Conservation (phyloP, 2,888 invertebrate genomes). For the Scotopteryx bipunctaria region DNA sequence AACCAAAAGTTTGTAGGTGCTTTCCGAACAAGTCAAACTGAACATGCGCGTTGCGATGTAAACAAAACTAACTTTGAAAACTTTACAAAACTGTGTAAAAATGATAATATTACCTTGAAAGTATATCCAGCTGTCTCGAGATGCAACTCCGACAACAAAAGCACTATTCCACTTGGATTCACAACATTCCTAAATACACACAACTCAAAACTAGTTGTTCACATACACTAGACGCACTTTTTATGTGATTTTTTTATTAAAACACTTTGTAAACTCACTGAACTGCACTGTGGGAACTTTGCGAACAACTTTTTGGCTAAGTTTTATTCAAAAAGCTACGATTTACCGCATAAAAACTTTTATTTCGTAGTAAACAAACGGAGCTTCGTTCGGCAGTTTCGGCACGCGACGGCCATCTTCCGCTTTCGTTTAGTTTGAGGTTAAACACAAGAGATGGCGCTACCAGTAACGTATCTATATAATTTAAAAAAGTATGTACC, state of each 20-base stretch:
- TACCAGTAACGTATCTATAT: conserved; percentile 2
- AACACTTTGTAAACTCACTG: conserved; percentile 53
- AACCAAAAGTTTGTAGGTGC: too few species aligned
- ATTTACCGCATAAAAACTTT: conserved; percentile 67
- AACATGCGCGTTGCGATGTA: conserved; percentile 77
- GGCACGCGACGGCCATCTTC: conserved; percentile 81
- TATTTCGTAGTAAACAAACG: conserved; percentile 72
- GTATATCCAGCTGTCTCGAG: conserved; percentile 52
- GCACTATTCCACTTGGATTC: conserved; percentile 74
- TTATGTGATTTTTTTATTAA: conserved; percentile 52
- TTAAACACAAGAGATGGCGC: conserved; percentile 67
- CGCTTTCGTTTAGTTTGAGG: conserved; percentile 71
- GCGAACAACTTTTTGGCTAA: conserved; percentile 51
- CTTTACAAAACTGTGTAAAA: conserved; percentile 50
- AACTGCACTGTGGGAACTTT: conserved; percentile 44
- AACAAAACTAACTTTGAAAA: conserved; percentile 72
- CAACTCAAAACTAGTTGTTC: conserved; percentile 38
- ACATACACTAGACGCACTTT: conserved; percentile 63
- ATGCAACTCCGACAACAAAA: conserved; percentile 58
- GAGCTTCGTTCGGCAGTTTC: conserved; percentile 64
- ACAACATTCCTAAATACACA: conserved; percentile 72
- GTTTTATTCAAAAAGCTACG: conserved; percentile 51
- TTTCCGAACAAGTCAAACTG: conserved; percentile 37
- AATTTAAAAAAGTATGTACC: neutral
- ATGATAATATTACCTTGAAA: conserved; percentile 62